These are phyloP conservation scores for Erethizon dorsatum DNA, from an alignment of 2,797 vertebrate genomes.

Conservation along the genomic window DNA sequence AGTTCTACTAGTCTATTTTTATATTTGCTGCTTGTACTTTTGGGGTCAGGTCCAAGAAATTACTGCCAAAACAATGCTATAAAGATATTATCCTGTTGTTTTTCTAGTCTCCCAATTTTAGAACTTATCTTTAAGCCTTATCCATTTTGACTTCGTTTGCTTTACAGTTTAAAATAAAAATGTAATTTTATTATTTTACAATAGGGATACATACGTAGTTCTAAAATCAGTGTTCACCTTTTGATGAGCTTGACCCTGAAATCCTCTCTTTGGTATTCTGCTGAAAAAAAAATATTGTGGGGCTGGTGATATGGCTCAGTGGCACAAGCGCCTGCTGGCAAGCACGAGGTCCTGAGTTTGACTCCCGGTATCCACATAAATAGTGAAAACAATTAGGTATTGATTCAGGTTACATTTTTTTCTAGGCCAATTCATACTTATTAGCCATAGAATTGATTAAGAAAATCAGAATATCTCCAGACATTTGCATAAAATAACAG, in stretches of 20 bases:
- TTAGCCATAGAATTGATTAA: not conserved
- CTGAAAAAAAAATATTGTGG: not conserved
- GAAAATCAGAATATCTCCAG: not conserved
- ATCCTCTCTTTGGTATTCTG: not conserved
- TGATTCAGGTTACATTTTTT: not conserved
- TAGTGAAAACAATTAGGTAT: not conserved
- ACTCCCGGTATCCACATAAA: too few species aligned
- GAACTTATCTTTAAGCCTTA: not conserved
- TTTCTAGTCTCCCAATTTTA: not conserved
- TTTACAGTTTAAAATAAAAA: not conserved
- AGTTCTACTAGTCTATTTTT: not conserved
- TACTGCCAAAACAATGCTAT: not conserved
- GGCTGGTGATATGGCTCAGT: too few species aligned
- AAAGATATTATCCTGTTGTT: not conserved
- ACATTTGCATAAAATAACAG: not conserved
- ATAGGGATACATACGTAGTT: not conserved
- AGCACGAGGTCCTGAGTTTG: too few species aligned
- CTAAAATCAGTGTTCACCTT: not conserved
- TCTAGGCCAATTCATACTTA: not conserved
- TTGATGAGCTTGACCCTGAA: not conserved
- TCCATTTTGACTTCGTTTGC: not conserved
- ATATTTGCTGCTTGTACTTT: not conserved
- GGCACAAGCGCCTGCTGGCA: too few species aligned
- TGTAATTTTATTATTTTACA: not conserved
- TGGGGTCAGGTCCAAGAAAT: not conserved